Evolutionary conservation across 1,140 invertebrate genomes (phyloP).

Genomic region (Bicyclus anynana): DNA sequence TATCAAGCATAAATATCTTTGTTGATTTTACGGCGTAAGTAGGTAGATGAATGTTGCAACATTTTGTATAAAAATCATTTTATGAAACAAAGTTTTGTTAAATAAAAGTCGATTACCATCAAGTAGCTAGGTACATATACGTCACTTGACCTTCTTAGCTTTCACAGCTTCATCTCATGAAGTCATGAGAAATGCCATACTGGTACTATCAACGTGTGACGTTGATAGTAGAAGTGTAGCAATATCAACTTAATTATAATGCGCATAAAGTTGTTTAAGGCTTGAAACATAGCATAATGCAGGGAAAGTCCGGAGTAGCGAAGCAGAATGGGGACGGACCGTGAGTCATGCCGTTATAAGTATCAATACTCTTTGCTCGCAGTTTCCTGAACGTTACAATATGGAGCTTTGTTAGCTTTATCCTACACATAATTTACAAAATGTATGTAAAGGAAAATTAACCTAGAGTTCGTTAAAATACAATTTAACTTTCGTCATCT

Average conservation of each 20-base stretch:
- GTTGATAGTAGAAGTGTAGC: too few relatives aligned
- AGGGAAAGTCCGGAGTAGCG: conserved; percentile 40
- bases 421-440: too few relatives aligned
- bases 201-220: too few relatives aligned
- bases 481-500: too few relatives aligned
- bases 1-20: too few relatives aligned
- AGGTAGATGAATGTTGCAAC: too few relatives aligned
- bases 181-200: neutral
- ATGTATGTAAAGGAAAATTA: too few relatives aligned
- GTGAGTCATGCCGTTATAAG: conserved; percentile 22
- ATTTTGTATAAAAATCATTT: too few relatives aligned
- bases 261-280: neutral
- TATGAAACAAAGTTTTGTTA: too few relatives aligned
- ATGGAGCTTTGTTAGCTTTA: neutral
- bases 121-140: neutral
- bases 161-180: neutral
- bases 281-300: neutral
- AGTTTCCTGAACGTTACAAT: neutral
- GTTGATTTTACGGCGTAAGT: too few relatives aligned
- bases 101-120: too few relatives aligned
- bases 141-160: neutral
- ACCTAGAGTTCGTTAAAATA: too few relatives aligned
- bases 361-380: neutral
- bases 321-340: conserved; percentile 39
- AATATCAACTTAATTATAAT: neutral